Conservation (phyloP, 2,113 vertebrate genomes). For the Benitochromis conjunctus region DNA sequence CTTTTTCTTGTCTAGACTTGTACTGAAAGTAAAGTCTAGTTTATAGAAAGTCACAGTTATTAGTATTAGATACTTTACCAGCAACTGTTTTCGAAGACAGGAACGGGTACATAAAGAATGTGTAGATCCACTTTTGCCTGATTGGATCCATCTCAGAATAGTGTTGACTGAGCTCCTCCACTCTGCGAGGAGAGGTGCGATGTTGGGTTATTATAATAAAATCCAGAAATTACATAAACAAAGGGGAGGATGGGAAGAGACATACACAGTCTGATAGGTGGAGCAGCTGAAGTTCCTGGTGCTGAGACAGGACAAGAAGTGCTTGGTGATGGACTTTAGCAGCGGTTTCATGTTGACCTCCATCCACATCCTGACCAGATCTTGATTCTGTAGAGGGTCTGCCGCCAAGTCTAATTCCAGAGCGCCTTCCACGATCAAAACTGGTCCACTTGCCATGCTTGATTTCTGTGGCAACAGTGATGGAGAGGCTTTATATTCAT, state of each 20-base stretch:
- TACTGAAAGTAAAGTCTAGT: neutral
- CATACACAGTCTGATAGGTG: slow-evolving; percentile 71
- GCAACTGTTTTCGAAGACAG: slow-evolving; percentile 56
- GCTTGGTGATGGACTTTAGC: slow-evolving; percentile 59
- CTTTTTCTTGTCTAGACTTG: neutral
- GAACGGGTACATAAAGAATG: slow-evolving; percentile 74
- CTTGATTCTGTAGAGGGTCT: slow-evolving; percentile 56
- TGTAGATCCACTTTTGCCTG: slow-evolving; percentile 69
- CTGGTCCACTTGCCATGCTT: neutral
- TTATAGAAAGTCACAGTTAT: neutral
- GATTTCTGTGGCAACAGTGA: neutral
- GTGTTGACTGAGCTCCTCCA: slow-evolving; percentile 55
- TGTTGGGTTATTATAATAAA: neutral
- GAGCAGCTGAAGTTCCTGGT: slow-evolving; percentile 74
- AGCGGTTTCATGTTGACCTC: slow-evolving; percentile 68
- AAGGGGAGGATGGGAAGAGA: neutral
- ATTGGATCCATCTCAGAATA: slow-evolving; percentile 63
- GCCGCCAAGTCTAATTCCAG: neutral
- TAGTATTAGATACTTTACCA: slow-evolving; percentile 41
- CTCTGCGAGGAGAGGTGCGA: slow-evolving; percentile 19
- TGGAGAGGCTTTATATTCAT: neutral
- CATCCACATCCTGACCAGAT: slow-evolving; percentile 68
- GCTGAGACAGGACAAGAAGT: slow-evolving; percentile 73
- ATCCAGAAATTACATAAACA: neutral
- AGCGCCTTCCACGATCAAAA: slow-evolving; percentile 47